A percentile compares a stretch with the other conserved stretches of the same genome.
phyloP scores from a whole-genome alignment of 1,140 invertebrate genomes.

The Hyposmocoma kahamanoa region DNA sequence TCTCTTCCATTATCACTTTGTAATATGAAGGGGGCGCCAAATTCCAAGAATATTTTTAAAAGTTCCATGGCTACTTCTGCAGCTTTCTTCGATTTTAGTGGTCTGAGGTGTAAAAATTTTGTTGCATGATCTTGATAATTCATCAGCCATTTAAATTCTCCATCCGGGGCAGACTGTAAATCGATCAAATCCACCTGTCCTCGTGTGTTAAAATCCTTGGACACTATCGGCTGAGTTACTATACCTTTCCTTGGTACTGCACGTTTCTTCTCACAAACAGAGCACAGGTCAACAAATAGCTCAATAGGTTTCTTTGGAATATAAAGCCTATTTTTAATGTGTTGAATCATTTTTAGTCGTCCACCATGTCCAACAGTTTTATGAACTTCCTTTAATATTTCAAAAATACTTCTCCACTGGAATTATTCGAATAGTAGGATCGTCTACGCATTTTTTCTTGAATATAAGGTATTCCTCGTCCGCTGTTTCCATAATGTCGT shows the following conservation, averaged over 20 bases:
- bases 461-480: background rate
- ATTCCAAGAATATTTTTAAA: slow-evolving; percentile 37
- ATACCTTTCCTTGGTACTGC: slow-evolving; percentile 24
- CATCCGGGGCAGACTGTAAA: slow-evolving; percentile 53
- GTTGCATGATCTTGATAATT: slow-evolving; percentile 68
- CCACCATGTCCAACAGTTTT: slow-evolving; percentile 24
- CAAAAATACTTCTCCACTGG: slow-evolving; percentile 24
- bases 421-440: slow-evolving; percentile 23
- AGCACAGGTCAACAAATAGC: slow-evolving; percentile 16
- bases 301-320: slow-evolving; percentile 19
- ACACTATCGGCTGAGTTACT: slow-evolving; percentile 44
- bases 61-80: slow-evolving; percentile 27
- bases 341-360: slow-evolving; percentile 21
- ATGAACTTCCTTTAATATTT: slow-evolving; percentile 23
- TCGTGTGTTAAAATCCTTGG: slow-evolving; percentile 41
- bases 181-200: slow-evolving; percentile 70
- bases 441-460: slow-evolving; percentile 13
- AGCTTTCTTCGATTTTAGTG: slow-evolving; percentile 36
- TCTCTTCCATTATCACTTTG: slow-evolving; percentile 48
- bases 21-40: slow-evolving; percentile 45
- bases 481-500: background rate
- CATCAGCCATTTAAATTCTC: slow-evolving; percentile 59
- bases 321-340: slow-evolving; percentile 16
- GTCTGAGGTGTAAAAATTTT: slow-evolving; percentile 50
- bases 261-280: slow-evolving; percentile 16